Evolutionary conservation across 2,888 invertebrate genomes (phyloP).

Genomic region (Linnaemya vulpina): DNA sequence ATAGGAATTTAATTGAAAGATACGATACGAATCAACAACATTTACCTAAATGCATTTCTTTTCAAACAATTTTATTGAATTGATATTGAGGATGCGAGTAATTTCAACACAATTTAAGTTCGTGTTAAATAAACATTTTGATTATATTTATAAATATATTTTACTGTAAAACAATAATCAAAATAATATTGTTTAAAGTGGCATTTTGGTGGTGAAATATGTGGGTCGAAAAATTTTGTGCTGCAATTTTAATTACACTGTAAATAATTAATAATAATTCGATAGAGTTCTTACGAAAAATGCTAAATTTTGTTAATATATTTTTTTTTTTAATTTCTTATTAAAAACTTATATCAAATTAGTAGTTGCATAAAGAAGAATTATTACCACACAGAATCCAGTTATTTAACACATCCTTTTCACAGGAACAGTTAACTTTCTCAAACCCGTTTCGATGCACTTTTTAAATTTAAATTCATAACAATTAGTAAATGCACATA

Average conservation of each 20-base stretch:
- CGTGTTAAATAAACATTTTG: conserved; percentile 46
- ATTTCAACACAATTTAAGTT: conserved; percentile 34
- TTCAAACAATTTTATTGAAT: conserved; percentile 38
- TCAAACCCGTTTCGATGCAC: no score
- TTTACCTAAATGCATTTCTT: conserved; percentile 8
- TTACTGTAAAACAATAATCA: conserved; percentile 6
- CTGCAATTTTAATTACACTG: background rate
- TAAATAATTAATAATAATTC: no score
- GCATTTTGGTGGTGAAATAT: background rate
- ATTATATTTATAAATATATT: background rate
- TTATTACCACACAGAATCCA: no score
- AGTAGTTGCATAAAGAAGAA: no score
- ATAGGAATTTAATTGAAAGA: conserved; percentile 63
- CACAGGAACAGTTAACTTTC: no score
- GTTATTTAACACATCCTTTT: no score
- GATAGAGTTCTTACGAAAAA: no score
- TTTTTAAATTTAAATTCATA: no score
- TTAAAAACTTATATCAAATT: no score
- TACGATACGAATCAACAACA: conserved; percentile 35
- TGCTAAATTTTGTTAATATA: no score
- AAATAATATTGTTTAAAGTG: conserved; percentile 9
- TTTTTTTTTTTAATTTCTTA: no score
- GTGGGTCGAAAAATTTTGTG: background rate
- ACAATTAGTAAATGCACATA: no score
- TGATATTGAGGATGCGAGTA: conserved; percentile 30